Evolutionary conservation across 2,888 invertebrate genomes (phyloP).

Genomic region (Hipparchia sbordonii): DNA sequence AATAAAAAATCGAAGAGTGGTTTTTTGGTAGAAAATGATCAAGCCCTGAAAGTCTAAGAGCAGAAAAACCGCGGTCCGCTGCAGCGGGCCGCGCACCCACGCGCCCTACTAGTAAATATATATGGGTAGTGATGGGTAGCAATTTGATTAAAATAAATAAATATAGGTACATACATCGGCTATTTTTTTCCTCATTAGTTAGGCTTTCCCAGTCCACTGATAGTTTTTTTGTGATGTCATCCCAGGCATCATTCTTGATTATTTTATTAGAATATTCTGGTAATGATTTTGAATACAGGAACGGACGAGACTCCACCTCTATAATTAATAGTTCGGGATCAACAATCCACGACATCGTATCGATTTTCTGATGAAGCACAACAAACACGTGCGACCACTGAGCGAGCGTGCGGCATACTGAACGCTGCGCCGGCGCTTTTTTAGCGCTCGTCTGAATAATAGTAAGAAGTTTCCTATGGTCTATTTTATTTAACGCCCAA

Average conservation of each 20-base stretch:
- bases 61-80: too few relatives aligned
- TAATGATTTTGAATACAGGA: slow-evolving; percentile 1
- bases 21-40: too few relatives aligned
- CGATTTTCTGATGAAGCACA: neutral
- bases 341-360: neutral
- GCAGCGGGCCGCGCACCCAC: too few relatives aligned
- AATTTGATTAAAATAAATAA: too few relatives aligned
- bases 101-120: too few relatives aligned
- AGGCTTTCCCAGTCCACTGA: too few relatives aligned
- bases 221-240: neutral
- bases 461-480: neutral
- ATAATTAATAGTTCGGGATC: slow-evolving; percentile 2
- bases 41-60: too few relatives aligned
- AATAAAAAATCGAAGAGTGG: too few relatives aligned
- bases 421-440: neutral
- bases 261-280: neutral
- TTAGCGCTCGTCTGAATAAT: slow-evolving; percentile 1
- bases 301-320: slow-evolving; percentile 1
- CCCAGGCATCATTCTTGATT: neutral
- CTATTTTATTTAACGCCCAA: neutral
- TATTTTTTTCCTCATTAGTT: too few relatives aligned
- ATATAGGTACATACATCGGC: too few relatives aligned
- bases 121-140: too few relatives aligned
- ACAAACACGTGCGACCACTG: neutral
- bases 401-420: neutral